Base-by-base conservation (phyloP, 2,888 invertebrate species). In the Leucophenga maculata region DNA sequence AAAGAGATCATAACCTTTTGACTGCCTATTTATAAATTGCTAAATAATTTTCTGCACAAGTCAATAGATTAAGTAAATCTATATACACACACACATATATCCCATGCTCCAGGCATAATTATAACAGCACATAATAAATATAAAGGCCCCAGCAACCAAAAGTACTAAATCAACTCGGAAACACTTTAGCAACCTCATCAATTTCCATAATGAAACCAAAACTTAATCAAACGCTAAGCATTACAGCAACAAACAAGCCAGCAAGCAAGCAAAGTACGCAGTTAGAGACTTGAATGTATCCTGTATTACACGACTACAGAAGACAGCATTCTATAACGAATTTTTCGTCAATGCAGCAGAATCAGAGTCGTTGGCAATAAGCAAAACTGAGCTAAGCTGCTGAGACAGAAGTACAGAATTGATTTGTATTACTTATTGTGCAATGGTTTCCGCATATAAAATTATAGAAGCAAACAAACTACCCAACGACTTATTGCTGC, bases 191-290 rank as follows among this genome's bases (percentile, higher is more conserved):
- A 64, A 72, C 70, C 70, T 75, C 71, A 76, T 76, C 76, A 74
- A 73, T 76, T 74, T 76, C 76, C 75, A 76, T 75, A 76, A 76
- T 72, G 72, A 69, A 69, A 67, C 65, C 65, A 20, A 75, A 74
- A 64, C 74, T 64, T 69, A 73, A 73, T 76, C 74, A 72, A 77
- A 70, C 73, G 64, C 68, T 65, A 44, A 64, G 59, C 31, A 65
- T 50, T 66, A 46, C 31, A 69, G 69, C 60, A 74, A 52, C 48
- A 22, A 6, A 52, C 68, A 50, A 60, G n/a, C 14, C 48, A n/a
- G 22, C 46, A 18, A n/a, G n/a, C 26, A 26, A 3, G 39, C 8
- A 39, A 8, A 39, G n/a, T n/a, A n/a, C n/a, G n/a, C n/a, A n/a
- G 8, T 11, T 11, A 39, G 11, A 11, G 3, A 39, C 39, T 39